These are phyloP conservation scores for Pemphigus obesinymphae DNA, from an alignment of 1,140 invertebrate genomes.

Conservation along the genomic window DNA sequence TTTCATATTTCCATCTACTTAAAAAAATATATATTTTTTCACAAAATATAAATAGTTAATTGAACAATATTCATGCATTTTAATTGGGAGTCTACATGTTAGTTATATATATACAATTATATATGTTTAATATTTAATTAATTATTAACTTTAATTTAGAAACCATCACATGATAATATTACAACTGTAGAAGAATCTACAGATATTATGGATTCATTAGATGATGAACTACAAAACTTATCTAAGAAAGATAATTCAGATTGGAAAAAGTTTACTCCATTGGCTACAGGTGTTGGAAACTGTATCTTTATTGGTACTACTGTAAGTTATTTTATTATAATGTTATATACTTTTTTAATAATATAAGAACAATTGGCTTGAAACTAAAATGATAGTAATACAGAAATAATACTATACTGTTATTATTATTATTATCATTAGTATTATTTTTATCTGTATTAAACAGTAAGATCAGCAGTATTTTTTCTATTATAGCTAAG, in stretches of 20 bases:
- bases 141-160: background rate
- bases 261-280: slow-evolving; percentile 27
- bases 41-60: too few species aligned
- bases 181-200: background rate
- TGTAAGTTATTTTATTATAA: background rate
- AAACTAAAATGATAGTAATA: too few species aligned
- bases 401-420: too few species aligned
- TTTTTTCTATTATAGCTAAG: too few species aligned
- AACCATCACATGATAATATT: background rate
- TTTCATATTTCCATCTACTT: too few species aligned
- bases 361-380: too few species aligned
- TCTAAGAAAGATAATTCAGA: slow-evolving; percentile 12
- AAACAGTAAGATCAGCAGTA: too few species aligned
- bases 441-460: too few species aligned
- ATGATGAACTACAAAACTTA: background rate
- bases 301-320: slow-evolving; percentile 38
- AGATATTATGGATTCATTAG: slow-evolving; percentile 27
- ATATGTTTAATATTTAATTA: background rate
- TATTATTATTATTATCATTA: too few species aligned
- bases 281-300: slow-evolving; percentile 9
- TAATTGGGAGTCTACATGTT: too few species aligned
- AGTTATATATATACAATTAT: background rate
- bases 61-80: too few species aligned
- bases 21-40: too few species aligned
- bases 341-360: background rate